Percentiles rank a stretch among this genome's conserved stretches.
Evolutionary conservation across 1,140 invertebrate genomes (phyloP).

Genomic region (Lasaia peninsularis): DNA sequence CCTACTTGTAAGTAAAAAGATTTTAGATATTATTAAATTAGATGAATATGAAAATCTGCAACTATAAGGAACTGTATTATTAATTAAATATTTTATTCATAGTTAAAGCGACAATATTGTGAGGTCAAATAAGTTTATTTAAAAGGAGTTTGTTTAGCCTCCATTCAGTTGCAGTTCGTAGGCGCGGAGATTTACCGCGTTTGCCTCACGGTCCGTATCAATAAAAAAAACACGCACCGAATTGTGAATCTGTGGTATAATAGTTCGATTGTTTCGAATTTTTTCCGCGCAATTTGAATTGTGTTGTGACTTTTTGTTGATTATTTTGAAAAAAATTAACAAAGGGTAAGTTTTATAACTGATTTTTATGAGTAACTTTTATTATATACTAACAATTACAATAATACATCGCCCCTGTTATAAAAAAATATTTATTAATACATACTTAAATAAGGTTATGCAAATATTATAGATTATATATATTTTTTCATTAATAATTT

Average conservation of each 20-base stretch:
- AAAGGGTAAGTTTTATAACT: neutral
- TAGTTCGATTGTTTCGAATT: constrained; percentile 5
- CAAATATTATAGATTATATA: too few relatives aligned
- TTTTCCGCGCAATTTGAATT: constrained; percentile 2
- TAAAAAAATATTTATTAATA: too few relatives aligned
- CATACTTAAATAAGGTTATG: too few relatives aligned
- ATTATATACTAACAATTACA: too few relatives aligned
- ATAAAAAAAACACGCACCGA: constrained; percentile 1
- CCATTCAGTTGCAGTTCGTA: constrained; percentile 5
- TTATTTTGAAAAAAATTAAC: neutral
- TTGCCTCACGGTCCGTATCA: neutral
- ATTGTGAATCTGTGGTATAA: constrained; percentile 8
- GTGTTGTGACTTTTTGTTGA: neutral
- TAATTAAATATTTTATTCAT: constrained; percentile 3
- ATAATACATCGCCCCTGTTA: too few relatives aligned
- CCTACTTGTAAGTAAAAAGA: too few relatives aligned
- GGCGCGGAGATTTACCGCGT: constrained; percentile 3
- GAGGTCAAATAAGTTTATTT: constrained; percentile 10
- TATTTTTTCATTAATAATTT: too few relatives aligned
- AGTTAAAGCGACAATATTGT: constrained; percentile 3
- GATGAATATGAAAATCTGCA: too few relatives aligned
- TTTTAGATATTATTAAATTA: too few relatives aligned
- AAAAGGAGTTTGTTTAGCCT: constrained; percentile 3
- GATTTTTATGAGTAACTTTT: too few relatives aligned
- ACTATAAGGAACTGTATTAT: constrained; percentile 1